Evolutionary conservation across 1,140 invertebrate species (phyloP), one percentile per base, ranked within the genome.

Genomic region (Neocloeon triangulifer): DNA sequence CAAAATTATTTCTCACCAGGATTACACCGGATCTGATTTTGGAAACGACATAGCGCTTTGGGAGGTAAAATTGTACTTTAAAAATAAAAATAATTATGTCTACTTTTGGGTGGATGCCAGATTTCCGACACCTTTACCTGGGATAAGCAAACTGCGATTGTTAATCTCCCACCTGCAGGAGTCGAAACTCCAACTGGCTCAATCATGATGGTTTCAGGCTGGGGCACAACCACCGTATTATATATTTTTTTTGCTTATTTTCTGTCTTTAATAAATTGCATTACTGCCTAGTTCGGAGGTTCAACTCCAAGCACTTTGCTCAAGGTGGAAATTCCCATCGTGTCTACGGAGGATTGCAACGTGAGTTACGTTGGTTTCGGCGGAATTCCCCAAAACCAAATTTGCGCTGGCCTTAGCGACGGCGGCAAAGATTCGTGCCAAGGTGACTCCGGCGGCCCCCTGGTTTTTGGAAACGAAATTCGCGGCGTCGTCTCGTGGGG

Each of bases 391-490:
- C 8, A 41, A 34, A 43, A n/a, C 10, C 27, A 29, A 17, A 29
- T 29, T 17, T 29, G 27, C 13, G 27, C 27, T 13, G 27, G 10
- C 10, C n/a, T 8, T n/a, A 17, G 27, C 2, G 27, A 29, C 6
- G 27, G 27, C 3, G 27, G 27, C 10, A 29, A 29, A 17, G 27
- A 29, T 15, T 14, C 27, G 9, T 29, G 27, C 27, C 15, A 29
- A 5, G 27, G 27, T 10, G 27, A 29, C 27, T 10, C 9, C 7
- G 27, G 27, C 2, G 27, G 27, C 15, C 27, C 27, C 10, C 27
- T 29, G 3, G 50, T 51, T 18, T 52, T 57, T 34, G 40, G 41
- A 2, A 26, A 38, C 10, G 12, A 48, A 25, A 43, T 62, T 13
- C 50, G 54, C 29, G 27, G 27, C 2, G 18, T 29, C 27, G 10